A percentile compares a stretch with the other conserved stretches of the same genome.
Evolutionary conservation across 2,113 vertebrate genomes (phyloP).

Genomic region (Actenoides lindsayi): DNA sequence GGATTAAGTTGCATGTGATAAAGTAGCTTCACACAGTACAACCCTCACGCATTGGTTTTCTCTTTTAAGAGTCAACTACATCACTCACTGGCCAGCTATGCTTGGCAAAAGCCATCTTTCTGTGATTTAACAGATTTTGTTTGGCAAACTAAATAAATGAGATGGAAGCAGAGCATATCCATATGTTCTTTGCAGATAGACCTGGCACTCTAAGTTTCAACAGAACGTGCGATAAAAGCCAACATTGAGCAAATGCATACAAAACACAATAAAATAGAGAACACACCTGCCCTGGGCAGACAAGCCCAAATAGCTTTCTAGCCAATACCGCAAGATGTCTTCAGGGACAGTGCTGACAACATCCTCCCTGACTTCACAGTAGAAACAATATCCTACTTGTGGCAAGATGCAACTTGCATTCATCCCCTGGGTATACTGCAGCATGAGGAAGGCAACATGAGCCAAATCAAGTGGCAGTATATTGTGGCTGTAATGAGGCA

Average conservation of each 20-base stretch:
- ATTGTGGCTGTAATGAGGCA: background rate
- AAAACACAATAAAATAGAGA: conserved; percentile 40
- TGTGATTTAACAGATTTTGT: background rate
- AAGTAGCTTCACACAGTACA: background rate
- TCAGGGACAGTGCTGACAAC: conserved; percentile 11
- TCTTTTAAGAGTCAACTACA: background rate
- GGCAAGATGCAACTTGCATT: background rate
- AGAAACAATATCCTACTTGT: background rate
- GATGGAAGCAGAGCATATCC: conserved; percentile 26
- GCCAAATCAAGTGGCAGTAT: background rate
- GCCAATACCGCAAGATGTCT: conserved; percentile 6
- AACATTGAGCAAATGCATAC: conserved; percentile 35
- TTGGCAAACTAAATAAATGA: conserved; percentile 27
- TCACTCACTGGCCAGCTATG: background rate
- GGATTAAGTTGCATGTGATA: background rate
- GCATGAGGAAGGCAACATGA: background rate
- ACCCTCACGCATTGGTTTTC: background rate
- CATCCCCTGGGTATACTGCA: background rate
- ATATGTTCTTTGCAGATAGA: conserved; percentile 29
- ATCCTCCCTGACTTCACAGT: background rate
- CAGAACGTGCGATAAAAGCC: conserved; percentile 25
- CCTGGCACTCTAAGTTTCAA: conserved; percentile 64
- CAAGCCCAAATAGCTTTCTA: conserved; percentile 39
- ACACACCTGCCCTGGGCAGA: conserved; percentile 43
- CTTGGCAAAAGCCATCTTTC: background rate